Evolutionary conservation across 2,113 vertebrate genomes (phyloP), one percentile per base, ranked within the genome.

Genomic region (Gymnarchus niloticus): DNA sequence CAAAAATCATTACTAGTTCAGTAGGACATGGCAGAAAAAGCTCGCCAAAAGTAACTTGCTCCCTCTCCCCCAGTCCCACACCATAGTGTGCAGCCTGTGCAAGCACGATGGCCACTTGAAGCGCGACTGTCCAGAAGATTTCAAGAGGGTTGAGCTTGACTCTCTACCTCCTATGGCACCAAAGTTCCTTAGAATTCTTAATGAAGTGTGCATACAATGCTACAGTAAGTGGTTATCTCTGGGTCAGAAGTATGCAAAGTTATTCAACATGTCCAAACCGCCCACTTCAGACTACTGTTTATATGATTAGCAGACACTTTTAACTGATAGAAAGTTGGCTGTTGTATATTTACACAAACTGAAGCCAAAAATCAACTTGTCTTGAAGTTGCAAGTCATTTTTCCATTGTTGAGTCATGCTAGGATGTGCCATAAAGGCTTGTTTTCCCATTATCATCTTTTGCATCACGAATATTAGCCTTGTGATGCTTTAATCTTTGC

Each of bases 121-220:
- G 89, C 96, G 92, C 56, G 97, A 97, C 89, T 99, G 97, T 88
- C 97, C 97, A 0, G 97, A 99, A 88, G 97, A 99, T 91, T 98
- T 99, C 92, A 98, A 96, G 92, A 97, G 96, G 89, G 96, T 98
- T 87, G 93, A 96, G 81, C 95, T 98, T 87, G 95, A 96, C 6
- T 95, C 96, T 65, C 90, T 98, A 85, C 97, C 97, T 59, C 88
- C 89, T 0, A 88, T 97, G 87, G 96, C 96, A 44, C 91, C 93
- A 25, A 95, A 93, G 86, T 99, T 98, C 92, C 92, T 93, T 83
- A 85, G 9, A 91, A 91, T 95, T 85, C 94, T 99, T 84, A 94
- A 97, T 93, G 92, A 95, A 94, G 96, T 97, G 89, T 98, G 97
- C 89, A 92, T 96, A 83, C 96, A 97, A 77, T 99, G 97, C 93